phyloP scores from a whole-genome alignment of 2,888 invertebrate species.

The Eudasyphora cyanicolor region DNA sequence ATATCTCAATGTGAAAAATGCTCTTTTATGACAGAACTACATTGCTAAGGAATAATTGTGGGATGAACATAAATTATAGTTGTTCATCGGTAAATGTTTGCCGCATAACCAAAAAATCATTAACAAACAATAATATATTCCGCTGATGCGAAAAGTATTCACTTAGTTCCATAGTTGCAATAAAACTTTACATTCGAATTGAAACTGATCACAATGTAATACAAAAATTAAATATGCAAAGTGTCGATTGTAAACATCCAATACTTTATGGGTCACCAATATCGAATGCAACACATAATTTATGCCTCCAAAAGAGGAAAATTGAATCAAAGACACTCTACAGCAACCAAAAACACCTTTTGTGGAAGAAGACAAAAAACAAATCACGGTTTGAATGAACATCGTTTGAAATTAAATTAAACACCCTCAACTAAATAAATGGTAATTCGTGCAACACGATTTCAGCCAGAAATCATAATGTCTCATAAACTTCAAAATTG shows the following conservation, averaged over 20 bases:
- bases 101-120: no score
- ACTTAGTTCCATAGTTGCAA: no score
- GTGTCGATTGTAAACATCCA: slow-evolving; percentile 35
- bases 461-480: slow-evolving; percentile 65
- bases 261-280: slow-evolving; percentile 63
- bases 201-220: no score
- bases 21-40: no score
- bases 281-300: slow-evolving; percentile 36
- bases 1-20: no score
- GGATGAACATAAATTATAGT: no score
- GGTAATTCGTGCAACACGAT: slow-evolving; percentile 66
- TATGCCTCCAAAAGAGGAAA: slow-evolving; percentile 57
- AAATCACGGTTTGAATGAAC: slow-evolving; percentile 6
- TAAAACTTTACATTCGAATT: no score
- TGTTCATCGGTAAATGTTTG: no score
- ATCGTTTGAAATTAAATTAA: slow-evolving; percentile 59
- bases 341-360: neutral
- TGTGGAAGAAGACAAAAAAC: no score
- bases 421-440: slow-evolving; percentile 65
- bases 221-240: slow-evolving; percentile 24
- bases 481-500: slow-evolving; percentile 62
- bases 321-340: slow-evolving; percentile 41
- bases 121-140: no score
- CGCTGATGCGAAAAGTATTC: no score
- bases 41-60: no score